A percentile compares a stretch with the other conserved stretches of the same genome.
phyloP scores from a whole-genome alignment of 1,140 invertebrate genomes.

The Thereuonema tuberculata region DNA sequence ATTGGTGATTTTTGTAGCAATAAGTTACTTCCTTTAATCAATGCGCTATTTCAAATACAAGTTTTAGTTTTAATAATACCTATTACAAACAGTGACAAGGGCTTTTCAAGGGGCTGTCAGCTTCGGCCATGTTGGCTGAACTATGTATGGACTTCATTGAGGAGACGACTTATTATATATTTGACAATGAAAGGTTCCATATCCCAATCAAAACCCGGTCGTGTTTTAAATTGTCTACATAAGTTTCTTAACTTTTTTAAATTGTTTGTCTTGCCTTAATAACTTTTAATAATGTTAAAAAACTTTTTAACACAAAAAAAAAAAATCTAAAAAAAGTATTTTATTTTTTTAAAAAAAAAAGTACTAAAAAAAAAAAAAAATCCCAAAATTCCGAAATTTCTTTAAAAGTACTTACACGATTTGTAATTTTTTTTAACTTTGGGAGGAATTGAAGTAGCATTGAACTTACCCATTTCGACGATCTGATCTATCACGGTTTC shows the following conservation, averaged over 20 bases:
- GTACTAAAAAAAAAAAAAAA: background rate
- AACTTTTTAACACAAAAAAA: background rate
- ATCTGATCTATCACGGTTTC: background rate
- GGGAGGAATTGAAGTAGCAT: background rate
- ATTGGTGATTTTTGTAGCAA: no score
- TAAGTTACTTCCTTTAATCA: no score
- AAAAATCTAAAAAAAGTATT: no score
- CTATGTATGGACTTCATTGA: no score
- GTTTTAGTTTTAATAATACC: no score
- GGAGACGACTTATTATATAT: no score
- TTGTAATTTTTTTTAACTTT: background rate
- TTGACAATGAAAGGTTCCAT: background rate
- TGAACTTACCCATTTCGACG: background rate
- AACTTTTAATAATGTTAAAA: background rate
- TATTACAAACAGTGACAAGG: no score
- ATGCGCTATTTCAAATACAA: no score
- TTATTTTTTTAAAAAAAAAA: no score
- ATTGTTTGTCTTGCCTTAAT: background rate
- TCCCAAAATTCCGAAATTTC: background rate
- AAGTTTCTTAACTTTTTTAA: background rate
- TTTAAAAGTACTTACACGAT: background rate
- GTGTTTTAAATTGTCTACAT: background rate
- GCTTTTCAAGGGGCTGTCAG: no score
- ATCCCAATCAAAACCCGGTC: background rate
- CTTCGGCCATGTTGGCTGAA: no score